Evolutionary conservation across 2,113 vertebrate species (phyloP).

Genomic region (Trinectes maculatus): DNA sequence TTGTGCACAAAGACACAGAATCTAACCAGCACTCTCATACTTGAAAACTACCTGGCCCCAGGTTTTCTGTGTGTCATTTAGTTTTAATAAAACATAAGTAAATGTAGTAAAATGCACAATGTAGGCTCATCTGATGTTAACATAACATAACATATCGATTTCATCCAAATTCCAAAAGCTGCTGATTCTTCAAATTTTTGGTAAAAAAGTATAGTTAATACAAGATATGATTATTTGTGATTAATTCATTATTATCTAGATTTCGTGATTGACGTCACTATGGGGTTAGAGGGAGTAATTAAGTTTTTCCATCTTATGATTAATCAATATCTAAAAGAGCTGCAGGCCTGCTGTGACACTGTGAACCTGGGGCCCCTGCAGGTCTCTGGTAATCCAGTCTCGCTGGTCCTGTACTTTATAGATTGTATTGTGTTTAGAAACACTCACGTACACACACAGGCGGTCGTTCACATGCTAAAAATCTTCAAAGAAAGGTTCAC

Average conservation of each 20-base stretch:
- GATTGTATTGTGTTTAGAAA: slow-evolving; percentile 31
- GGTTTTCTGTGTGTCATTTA: slow-evolving; percentile 3
- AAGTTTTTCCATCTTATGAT: no score
- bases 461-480: slow-evolving; percentile 53
- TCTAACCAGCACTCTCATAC: neutral
- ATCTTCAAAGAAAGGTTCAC: slow-evolving; percentile 67
- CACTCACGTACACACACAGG: slow-evolving; percentile 17
- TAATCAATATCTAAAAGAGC: neutral
- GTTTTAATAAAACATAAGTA: neutral
- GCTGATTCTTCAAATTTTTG: neutral
- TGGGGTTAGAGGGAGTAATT: no score
- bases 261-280: no score
- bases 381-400: slow-evolving; percentile 17
- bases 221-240: no score
- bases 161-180: no score
- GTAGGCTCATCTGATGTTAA: no score
- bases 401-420: slow-evolving; percentile 4
- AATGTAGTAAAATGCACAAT: neutral
- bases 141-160: no score
- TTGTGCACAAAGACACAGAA: neutral
- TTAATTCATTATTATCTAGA: no score
- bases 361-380: slow-evolving; percentile 2
- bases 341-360: neutral
- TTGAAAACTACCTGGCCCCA: neutral
- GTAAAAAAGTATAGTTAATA: no score